Evolutionary conservation across 2,113 vertebrate species (phyloP).

Genomic region (Elephantulus edwardii): DNA sequence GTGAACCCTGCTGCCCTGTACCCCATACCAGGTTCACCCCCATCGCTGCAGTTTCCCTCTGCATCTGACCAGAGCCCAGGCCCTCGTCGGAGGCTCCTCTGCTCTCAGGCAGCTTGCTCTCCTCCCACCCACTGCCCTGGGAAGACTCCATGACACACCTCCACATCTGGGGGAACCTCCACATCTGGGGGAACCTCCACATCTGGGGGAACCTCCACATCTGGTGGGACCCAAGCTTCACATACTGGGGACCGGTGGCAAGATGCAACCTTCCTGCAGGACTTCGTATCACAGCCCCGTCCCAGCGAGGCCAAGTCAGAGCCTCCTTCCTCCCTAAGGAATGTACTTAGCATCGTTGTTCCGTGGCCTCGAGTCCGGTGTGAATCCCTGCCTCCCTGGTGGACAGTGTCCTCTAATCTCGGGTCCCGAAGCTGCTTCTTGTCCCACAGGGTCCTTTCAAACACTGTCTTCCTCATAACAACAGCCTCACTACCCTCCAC

Average conservation of each 20-base stretch:
- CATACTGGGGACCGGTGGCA: not conserved
- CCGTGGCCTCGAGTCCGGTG: accelerated
- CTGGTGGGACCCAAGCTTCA: not conserved
- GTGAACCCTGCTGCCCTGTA: not conserved
- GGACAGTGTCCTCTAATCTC: not conserved
- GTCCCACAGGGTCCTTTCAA: not conserved
- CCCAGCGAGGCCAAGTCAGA: no score
- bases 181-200: accelerated
- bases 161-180: not conserved
- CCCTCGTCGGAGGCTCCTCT: not conserved
- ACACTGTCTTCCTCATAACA: accelerated
- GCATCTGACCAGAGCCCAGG: not conserved
- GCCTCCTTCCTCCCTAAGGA: accelerated
- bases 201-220: not conserved
- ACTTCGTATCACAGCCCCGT: accelerated
- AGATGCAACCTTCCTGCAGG: not conserved
- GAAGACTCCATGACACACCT: not conserved
- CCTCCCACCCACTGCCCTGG: no score
- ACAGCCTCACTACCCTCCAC: not conserved
- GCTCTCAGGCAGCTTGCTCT: not conserved
- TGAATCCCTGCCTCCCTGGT: accelerated
- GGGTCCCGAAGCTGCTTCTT: not conserved
- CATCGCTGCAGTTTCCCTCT: no score
- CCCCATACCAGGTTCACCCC: not conserved
- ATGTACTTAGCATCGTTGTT: not conserved